A percentile compares a stretch with the other conserved stretches of the same genome.
Conservation (phyloP, 1,140 invertebrate species). For the Drosophila ananassae region DNA sequence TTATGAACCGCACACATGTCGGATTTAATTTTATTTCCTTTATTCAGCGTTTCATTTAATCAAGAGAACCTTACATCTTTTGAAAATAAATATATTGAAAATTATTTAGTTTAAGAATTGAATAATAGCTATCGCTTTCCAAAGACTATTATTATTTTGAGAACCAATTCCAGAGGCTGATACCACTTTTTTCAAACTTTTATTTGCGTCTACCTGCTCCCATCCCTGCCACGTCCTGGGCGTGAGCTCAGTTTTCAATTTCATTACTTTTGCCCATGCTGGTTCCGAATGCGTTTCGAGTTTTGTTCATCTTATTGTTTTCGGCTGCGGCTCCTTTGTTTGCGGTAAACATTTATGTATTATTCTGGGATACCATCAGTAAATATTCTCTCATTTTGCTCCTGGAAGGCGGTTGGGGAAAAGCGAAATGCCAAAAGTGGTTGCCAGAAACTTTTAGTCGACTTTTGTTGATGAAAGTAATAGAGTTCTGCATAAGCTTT, state of each 20-base stretch:
- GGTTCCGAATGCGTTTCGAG: slow-evolving; percentile 41
- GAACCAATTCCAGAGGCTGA: slow-evolving; percentile 19
- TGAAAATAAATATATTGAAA: not conserved
- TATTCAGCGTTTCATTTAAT: not conserved
- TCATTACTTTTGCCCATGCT: slow-evolving; percentile 73
- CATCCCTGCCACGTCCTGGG: slow-evolving; percentile 29
- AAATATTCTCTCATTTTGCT: slow-evolving; percentile 62
- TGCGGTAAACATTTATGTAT: slow-evolving; percentile 62
- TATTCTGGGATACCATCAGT: slow-evolving; percentile 61
- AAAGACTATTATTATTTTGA: slow-evolving; percentile 10
- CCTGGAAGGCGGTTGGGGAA: slow-evolving; percentile 1
- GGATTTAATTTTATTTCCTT: not conserved
- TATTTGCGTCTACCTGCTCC: slow-evolving; percentile 57
- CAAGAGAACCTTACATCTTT: not conserved
- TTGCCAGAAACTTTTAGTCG: slow-evolving; percentile 52
- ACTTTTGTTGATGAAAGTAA: slow-evolving; percentile 42
- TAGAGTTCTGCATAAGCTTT: slow-evolving; percentile 21
- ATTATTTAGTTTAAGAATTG: not conserved
- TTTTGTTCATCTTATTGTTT: slow-evolving; percentile 31
- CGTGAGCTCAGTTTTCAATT: slow-evolving; percentile 71
- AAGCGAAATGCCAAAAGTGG: slow-evolving; percentile 46
- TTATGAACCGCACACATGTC: slow-evolving; percentile 64
- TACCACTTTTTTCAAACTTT: slow-evolving; percentile 55
- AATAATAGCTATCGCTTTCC: too few relatives aligned
- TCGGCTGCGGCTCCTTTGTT: slow-evolving; percentile 52